Evolutionary conservation across 35 echinoderm and acorn worm genomes (phyloP), one percentile per base, ranked within the genome.

Genomic region (Holothuria glaberrima): DNA sequence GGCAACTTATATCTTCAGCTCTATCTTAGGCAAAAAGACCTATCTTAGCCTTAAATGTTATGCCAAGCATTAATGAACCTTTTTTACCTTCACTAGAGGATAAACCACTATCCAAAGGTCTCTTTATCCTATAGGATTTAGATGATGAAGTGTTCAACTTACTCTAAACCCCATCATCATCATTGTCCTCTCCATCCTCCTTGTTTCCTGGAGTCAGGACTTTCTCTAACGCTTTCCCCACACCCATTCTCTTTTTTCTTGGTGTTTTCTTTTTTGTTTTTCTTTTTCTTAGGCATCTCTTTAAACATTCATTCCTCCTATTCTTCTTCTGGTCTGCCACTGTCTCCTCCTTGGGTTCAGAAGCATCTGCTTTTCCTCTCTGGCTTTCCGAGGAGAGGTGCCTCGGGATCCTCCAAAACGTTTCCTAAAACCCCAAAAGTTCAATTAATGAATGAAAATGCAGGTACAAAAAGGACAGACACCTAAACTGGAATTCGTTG

Each of bases 331-430:
- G 64, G 31, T 25, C 29, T 20, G 71, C 25, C 33, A 89, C 83
- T 18, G 58, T 35, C 50, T 92, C 92, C 67, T 86, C 83, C 16
- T 78, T 34, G 16, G 94, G 94, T 90, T 98, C 90, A 33, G 95
- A 95, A 41, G 93, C 89, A 38, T 92, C 91, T 57, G 93, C 96
- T 33, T 74, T 63, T 56, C 82, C 44, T 80, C 96, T 67, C 60
- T 95, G 75, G n/a, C 75, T 44, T 1, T 89, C 80, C 22, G 88
- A 34, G 29, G 82, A 35, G 19, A 95, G 74, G n/a, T 72, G 48
- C 18, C 90, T 93, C 18, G 96, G 93, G 30, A 98, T 98, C 59
- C 96, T 91, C 96, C 96, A 98, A 67, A 92, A 98, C 25, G 67
- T 90, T 68, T 98, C 96, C 93, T 97, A 61, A 1, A 56, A 78